Evolutionary conservation across 2,888 invertebrate genomes (phyloP).

Genomic region (Ennomos erosarius): DNA sequence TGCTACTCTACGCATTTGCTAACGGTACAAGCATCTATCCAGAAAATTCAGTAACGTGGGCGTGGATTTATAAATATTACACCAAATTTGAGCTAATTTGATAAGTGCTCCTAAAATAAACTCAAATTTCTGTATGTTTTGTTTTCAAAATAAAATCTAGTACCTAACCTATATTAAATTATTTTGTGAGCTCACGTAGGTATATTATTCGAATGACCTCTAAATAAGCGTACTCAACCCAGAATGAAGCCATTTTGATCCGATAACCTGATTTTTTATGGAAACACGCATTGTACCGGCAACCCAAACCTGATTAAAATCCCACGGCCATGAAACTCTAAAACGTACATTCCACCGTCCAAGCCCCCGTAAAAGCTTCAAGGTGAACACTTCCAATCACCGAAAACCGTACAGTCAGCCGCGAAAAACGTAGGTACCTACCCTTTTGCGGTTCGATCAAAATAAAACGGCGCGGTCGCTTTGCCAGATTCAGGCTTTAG

Average conservation of each 20-base stretch:
- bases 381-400: conserved; percentile 52
- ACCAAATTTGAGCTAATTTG: no score
- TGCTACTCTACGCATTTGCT: no score
- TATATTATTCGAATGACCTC: no score
- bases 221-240: conserved; percentile 5
- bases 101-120: no score
- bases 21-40: no score
- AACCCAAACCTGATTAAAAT: conserved; percentile 29
- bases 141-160: no score
- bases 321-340: conserved; percentile 56
- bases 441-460: conserved; percentile 61
- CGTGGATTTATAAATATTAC: no score
- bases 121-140: no score
- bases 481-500: conserved; percentile 66
- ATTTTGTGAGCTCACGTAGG: no score
- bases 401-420: conserved; percentile 49
- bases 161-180: no score
- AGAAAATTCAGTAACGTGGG: no score
- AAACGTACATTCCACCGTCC: conserved; percentile 54
- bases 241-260: conserved; percentile 11
- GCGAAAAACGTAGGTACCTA: conserved; percentile 41
- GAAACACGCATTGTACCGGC: conserved; percentile 9
- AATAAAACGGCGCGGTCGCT: conserved; percentile 68
- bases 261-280: conserved; percentile 7
- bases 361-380: conserved; percentile 38